Evolutionary conservation across 2,797 vertebrate genomes (phyloP).

Genomic region (Somateria mollissima): DNA sequence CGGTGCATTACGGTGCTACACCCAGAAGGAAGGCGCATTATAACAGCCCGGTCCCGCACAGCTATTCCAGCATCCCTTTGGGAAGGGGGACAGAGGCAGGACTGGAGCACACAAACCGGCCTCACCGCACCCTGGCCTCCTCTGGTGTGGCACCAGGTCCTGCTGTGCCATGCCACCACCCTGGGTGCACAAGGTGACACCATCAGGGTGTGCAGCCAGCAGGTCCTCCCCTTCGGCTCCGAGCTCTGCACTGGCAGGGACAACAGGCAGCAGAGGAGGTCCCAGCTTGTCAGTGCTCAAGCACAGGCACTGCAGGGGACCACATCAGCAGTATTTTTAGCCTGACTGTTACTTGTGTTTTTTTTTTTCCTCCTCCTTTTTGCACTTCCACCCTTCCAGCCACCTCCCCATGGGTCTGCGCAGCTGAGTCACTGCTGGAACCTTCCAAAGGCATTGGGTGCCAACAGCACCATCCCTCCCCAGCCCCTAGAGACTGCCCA

Average conservation of each 20-base stretch:
- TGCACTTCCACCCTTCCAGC: constrained; percentile 70
- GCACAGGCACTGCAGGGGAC: constrained; percentile 62
- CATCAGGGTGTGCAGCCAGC: background rate
- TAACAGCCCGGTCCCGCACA: background rate
- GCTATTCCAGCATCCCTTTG: background rate
- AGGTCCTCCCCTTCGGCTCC: background rate
- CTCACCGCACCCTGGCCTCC: fast-evolving
- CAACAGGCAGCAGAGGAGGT: background rate
- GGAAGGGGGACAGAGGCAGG: fast-evolving
- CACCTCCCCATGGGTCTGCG: constrained; percentile 63
- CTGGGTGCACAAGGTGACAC: constrained; percentile 50
- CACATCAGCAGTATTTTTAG: constrained; percentile 81
- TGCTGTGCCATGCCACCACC: background rate
- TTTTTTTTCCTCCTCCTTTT: constrained; percentile 19
- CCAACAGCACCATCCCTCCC: background rate
- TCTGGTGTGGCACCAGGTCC: background rate
- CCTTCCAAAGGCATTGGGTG: constrained; percentile 53
- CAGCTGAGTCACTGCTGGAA: constrained; percentile 80
- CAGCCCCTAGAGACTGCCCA: background rate
- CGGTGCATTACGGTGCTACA: fast-evolving
- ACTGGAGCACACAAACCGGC: fast-evolving
- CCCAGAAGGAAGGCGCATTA: background rate
- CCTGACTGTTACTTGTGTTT: constrained; percentile 35
- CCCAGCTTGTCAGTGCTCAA: constrained; percentile 63
- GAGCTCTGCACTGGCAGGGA: fast-evolving